Conservation (phyloP, 2,113 vertebrate genomes). For the Loxodonta africana region DNA sequence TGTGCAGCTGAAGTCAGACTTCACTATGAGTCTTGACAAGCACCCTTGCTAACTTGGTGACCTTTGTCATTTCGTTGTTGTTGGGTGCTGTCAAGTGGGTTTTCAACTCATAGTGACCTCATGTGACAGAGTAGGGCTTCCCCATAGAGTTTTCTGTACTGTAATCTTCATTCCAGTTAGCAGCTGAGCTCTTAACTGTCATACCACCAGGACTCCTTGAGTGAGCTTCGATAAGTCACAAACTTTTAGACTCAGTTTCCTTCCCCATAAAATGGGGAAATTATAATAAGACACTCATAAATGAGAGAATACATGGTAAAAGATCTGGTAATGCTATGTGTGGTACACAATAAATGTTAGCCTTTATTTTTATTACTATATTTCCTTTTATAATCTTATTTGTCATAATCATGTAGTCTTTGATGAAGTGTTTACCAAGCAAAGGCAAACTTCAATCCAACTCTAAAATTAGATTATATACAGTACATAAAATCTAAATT, state of each 20-base stretch:
- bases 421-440: background rate
- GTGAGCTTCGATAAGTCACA: background rate
- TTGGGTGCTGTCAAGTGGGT: too few relatives aligned
- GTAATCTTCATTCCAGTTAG: too few relatives aligned
- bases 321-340: background rate
- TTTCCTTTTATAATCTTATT: constrained; percentile 36
- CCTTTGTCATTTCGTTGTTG: background rate
- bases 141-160: too few relatives aligned
- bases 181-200: too few relatives aligned
- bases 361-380: background rate
- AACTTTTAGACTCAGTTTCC: background rate
- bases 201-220: too few relatives aligned
- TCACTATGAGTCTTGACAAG: background rate
- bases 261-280: background rate
- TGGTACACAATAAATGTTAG: background rate
- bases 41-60: background rate
- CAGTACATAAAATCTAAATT: too few relatives aligned
- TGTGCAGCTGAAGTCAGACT: background rate
- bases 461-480: background rate
- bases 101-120: too few relatives aligned
- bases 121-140: too few relatives aligned
- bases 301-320: background rate
- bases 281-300: background rate
- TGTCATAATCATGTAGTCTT: background rate
- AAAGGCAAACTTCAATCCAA: background rate